phyloP scores from a whole-genome alignment of 2,113 vertebrate species.

The Cebus imitator region DNA sequence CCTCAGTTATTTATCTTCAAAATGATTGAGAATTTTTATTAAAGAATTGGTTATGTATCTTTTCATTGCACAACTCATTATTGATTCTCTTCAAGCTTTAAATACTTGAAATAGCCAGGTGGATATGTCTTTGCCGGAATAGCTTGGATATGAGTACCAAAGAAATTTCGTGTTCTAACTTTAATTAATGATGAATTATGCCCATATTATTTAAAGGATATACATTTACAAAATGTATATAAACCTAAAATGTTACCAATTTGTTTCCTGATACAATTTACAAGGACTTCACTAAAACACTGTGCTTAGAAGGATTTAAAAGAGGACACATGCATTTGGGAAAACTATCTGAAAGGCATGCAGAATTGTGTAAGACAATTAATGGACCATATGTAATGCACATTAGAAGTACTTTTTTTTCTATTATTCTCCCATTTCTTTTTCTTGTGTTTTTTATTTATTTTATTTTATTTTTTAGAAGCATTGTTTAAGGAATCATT shows the following conservation, averaged over 20 bases:
- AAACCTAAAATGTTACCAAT: neutral
- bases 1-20: neutral
- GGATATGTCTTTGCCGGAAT: neutral
- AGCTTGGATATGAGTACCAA: neutral
- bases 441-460: too few relatives aligned
- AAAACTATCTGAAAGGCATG: neutral
- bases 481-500: slow-evolving; percentile 44
- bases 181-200: neutral
- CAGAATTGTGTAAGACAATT: neutral
- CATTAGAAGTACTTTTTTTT: neutral
- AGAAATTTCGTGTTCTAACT: neutral
- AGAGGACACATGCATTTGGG: neutral
- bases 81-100: neutral
- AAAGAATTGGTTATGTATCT: neutral
- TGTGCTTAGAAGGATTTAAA: neutral
- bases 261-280: neutral
- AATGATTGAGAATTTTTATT: neutral
- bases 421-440: too few relatives aligned
- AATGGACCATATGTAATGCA: neutral
- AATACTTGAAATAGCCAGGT: neutral
- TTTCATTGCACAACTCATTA: neutral
- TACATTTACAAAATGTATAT: neutral
- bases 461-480: neutral
- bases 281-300: neutral
- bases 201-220: neutral